Percentiles rank a stretch among this genome's conserved stretches.
Conservation (phyloP, 2,888 invertebrate genomes). For the Andrena haemorrhoa region DNA sequence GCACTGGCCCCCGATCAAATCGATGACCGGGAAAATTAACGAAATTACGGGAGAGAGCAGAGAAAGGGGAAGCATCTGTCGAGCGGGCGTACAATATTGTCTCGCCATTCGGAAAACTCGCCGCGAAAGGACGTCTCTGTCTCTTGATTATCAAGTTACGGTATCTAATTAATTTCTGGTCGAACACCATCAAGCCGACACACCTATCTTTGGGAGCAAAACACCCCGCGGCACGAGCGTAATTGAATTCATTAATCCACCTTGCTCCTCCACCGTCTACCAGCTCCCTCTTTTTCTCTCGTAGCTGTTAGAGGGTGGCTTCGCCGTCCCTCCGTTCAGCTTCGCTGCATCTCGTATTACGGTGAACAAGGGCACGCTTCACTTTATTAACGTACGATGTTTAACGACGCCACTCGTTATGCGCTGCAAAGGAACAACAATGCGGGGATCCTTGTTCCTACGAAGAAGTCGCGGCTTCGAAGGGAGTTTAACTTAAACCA, state of each 20-base stretch:
- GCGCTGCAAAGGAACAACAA: no score
- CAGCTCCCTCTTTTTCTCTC: neutral
- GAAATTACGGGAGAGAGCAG: neutral
- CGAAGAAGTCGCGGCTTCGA: no score
- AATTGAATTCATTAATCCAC: constrained; percentile 46
- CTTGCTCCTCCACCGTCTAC: neutral
- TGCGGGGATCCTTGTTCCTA: no score
- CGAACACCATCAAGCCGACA: constrained; percentile 20
- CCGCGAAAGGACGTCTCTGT: neutral
- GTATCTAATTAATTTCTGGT: constrained; percentile 42
- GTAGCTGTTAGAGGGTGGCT: neutral
- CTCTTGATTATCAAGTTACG: constrained; percentile 23
- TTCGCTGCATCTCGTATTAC: no score
- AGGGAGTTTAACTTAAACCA: no score
- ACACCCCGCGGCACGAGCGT: neutral
- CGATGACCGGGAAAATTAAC: neutral
- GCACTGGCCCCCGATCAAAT: neutral
- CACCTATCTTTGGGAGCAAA: neutral
- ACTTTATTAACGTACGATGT: no score
- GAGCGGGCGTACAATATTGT: neutral
- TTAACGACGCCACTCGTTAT: no score
- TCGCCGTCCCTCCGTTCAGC: neutral
- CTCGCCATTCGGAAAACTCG: neutral
- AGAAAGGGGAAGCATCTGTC: neutral
- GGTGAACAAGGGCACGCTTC: no score